Evolutionary conservation across 2,113 vertebrate genomes (phyloP).

Genomic region (Thunnus maccoyii): DNA sequence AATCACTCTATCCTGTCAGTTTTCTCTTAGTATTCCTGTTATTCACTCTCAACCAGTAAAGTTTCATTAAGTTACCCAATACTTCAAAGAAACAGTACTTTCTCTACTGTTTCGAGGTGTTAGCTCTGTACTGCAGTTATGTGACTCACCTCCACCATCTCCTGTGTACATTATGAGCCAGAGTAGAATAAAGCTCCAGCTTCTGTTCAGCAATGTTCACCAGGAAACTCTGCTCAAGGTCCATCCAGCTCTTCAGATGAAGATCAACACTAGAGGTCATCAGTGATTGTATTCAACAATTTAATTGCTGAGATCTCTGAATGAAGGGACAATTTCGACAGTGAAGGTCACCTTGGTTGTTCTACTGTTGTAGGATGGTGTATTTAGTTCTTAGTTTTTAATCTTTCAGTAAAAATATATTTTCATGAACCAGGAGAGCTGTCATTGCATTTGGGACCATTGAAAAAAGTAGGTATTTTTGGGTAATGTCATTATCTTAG

Average conservation of each 20-base stretch:
- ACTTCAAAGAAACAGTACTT: neutral
- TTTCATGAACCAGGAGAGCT: neutral
- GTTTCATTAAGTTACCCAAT: neutral
- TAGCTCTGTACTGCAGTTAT: neutral
- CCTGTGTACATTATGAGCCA: conserved; percentile 8
- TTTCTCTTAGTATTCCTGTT: neutral
- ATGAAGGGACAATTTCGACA: too few species aligned
- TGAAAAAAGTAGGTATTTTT: too few species aligned
- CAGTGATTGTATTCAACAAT: neutral
- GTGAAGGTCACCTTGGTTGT: too few species aligned
- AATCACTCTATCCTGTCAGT: neutral
- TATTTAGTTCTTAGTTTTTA: neutral
- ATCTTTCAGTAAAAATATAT: neutral
- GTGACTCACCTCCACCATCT: conserved; percentile 31
- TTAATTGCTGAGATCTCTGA: neutral
- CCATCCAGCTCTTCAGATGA: neutral
- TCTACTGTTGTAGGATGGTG: too few species aligned
- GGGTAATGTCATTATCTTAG: neutral
- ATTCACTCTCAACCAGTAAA: neutral
- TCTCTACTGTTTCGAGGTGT: conserved; percentile 3
- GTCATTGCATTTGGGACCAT: too few species aligned
- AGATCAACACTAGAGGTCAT: neutral
- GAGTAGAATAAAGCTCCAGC: neutral
- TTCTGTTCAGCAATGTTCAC: conserved; percentile 27
- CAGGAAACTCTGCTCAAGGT: conserved; percentile 19